Evolutionary conservation across 2,888 invertebrate genomes (phyloP), one percentile per base, ranked within the genome.

Genomic region (Bedellia somnulentella): DNA sequence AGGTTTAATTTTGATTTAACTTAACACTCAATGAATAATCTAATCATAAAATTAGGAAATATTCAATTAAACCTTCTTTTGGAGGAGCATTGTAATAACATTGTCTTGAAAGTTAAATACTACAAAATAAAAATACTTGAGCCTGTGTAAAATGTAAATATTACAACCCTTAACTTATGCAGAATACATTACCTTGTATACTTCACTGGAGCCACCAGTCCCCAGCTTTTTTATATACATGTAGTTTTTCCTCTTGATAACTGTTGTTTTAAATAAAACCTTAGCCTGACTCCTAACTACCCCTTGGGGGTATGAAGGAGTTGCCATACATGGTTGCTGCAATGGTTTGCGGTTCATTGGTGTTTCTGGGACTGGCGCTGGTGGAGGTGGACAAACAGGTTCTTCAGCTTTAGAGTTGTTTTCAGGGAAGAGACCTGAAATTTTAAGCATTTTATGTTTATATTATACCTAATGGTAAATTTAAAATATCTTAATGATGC

Each of bases 191-290:
- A 71, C 81, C 56, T 80, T 77, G 31, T 79, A 86, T 3, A 95
- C 95, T 57, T 88, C 84, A 48, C 93, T 91, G 32, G 93, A 93
- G 23, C 94, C 95, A n/a, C 95, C 95, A 43, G 80, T 82, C 0
- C 96, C 96, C 27, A 95, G 64, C 44, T 83, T 79, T 38, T 85
- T 86, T 9, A 89, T 68, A 29, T 90, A 80, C 37, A 81, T 67
- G 58, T 93, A 96, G 15, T 82, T 79, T 29, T 80, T 81, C 14
- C 81, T 80, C 38, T 91, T 91, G 2, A 95, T 86, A 21, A 46
- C 58, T 9, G 84, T 70, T 10, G 71, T 76, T 42, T 79, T 80
- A 27, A 73, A 68, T 8, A 60, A 43, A 33, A 63, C 47, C 37
- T 67, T 71, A 1, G 59, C 52, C 21, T 51, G 56, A 21, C 52